phyloP scores from a whole-genome alignment of 2,113 vertebrate genomes.

The Isurus oxyrinchus region DNA sequence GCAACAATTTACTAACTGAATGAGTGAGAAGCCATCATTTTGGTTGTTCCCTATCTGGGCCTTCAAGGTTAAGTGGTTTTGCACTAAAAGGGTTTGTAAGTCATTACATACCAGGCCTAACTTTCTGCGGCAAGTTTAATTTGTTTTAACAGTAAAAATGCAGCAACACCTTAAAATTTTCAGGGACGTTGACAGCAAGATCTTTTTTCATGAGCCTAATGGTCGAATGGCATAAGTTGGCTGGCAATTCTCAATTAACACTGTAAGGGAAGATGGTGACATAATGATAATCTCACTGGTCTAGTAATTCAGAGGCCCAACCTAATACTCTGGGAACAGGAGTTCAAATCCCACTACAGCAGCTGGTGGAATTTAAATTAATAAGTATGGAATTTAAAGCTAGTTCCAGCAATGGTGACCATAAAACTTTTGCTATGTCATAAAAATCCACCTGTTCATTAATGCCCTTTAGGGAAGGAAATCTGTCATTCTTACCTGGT shows the following conservation, averaged over 20 bases:
- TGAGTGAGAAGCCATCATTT: neutral
- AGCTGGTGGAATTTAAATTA: no score
- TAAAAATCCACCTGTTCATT: no score
- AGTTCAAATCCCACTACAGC: no score
- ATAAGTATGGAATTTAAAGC: no score
- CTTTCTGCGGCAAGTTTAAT: neutral
- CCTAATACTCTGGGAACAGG: no score
- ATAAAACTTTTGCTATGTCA: no score
- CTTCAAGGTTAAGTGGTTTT: neutral
- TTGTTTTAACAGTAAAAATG: neutral
- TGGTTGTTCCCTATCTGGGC: neutral
- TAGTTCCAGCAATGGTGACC: no score
- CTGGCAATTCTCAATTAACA: neutral
- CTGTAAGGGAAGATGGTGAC: neutral
- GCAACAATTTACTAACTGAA: neutral
- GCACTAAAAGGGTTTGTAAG: neutral
- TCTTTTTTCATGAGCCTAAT: neutral
- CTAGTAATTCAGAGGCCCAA: no score
- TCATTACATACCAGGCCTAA: neutral
- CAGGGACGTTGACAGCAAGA: neutral
- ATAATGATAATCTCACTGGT: no score
- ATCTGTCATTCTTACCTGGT: no score
- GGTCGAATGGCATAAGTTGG: neutral
- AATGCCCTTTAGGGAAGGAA: no score
- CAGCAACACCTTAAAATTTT: neutral